A percentile compares a stretch with the other conserved stretches of the same genome.
These are phyloP conservation scores for Agonopterix heracliana DNA, from an alignment of 2,888 invertebrate genomes.

Conservation along the genomic window DNA sequence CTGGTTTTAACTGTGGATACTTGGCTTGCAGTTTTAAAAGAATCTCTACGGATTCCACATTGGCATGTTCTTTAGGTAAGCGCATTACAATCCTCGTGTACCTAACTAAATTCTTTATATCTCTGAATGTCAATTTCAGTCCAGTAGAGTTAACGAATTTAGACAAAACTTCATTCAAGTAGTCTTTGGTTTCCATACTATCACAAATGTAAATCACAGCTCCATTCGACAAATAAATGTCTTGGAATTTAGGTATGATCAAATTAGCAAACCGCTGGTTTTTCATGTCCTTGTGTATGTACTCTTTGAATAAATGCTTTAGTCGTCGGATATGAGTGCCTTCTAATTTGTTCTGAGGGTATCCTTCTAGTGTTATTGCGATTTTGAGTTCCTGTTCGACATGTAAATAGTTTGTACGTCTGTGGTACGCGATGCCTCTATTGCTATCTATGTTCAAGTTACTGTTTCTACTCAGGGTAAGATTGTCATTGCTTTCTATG, in stretches of 20 bases:
- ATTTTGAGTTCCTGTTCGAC: constrained; percentile 60
- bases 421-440: constrained; percentile 60
- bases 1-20: constrained; percentile 53
- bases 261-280: constrained; percentile 50
- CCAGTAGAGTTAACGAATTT: constrained; percentile 59
- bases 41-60: constrained; percentile 50
- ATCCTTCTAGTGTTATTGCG: constrained; percentile 57
- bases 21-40: constrained; percentile 37
- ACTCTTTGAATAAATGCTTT: constrained; percentile 61
- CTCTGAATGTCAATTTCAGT: constrained; percentile 50
- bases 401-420: constrained; percentile 62
- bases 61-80: constrained; percentile 50
- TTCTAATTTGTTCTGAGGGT: constrained; percentile 59
- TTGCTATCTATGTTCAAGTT: constrained; percentile 59
- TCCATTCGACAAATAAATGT: constrained; percentile 60
- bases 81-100: constrained; percentile 60
- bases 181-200: constrained; percentile 63
- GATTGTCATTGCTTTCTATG: constrained; percentile 45
- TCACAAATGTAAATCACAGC: constrained; percentile 67
- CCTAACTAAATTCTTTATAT: constrained; percentile 49
- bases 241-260: constrained; percentile 63
- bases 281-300: constrained; percentile 59
- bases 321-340: constrained; percentile 56
- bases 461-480: constrained; percentile 38
- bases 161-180: constrained; percentile 50